phyloP scores from a whole-genome alignment of 2,797 vertebrate species.

The Hydrophis major region DNA sequence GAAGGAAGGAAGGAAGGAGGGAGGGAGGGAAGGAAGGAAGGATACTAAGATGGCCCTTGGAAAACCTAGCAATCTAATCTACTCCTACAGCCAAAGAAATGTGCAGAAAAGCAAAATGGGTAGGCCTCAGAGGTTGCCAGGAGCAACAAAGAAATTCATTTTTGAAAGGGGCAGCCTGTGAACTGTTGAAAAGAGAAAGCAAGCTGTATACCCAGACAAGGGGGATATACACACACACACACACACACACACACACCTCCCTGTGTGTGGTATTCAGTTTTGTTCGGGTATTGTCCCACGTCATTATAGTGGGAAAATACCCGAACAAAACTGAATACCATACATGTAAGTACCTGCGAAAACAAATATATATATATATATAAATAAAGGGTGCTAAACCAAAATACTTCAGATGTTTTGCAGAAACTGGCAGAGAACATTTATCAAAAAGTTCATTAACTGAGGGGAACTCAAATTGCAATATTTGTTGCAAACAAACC shows the following conservation, averaged over 20 bases:
- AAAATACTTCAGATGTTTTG: neutral
- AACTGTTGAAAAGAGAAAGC: neutral
- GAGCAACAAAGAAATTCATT: constrained; percentile 15
- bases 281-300: too few relatives aligned
- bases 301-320: too few relatives aligned
- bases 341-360: too few relatives aligned
- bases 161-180: neutral
- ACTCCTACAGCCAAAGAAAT: neutral
- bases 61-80: neutral
- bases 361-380: too few relatives aligned
- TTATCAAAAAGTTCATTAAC: neutral
- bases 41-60: neutral
- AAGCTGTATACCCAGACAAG: neutral
- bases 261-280: too few relatives aligned
- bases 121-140: constrained; percentile 20
- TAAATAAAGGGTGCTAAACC: neutral
- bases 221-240: too few relatives aligned
- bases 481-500: neutral
- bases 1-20: neutral
- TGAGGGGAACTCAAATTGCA: neutral
- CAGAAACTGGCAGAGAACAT: neutral
- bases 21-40: neutral
- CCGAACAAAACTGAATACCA: too few relatives aligned
- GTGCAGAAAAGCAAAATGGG: neutral
- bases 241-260: too few relatives aligned